Percentiles rank a stretch among this genome's conserved stretches.
Conservation (phyloP, 53 echinoderm and acorn worm genomes). For the Mesocentrotus franciscanus region DNA sequence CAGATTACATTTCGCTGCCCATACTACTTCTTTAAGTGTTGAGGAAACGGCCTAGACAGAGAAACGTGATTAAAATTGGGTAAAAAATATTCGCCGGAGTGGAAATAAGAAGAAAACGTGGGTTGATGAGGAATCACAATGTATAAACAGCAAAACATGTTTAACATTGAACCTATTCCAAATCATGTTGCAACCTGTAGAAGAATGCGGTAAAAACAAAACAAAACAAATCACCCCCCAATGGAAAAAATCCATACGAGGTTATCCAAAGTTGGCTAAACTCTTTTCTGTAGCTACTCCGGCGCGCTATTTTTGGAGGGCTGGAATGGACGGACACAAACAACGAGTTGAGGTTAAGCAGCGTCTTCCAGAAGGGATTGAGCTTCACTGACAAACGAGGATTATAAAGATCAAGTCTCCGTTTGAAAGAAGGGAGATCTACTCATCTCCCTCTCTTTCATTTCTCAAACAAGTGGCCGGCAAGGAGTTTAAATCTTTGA, state of each 20-base stretch:
- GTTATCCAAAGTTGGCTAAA: constrained; percentile 23
- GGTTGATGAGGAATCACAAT: neutral
- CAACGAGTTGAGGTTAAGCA: constrained; percentile 1
- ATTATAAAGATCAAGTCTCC: neutral
- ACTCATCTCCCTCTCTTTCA: neutral
- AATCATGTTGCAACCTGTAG: neutral
- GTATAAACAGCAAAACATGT: neutral
- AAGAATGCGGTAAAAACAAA: too few species aligned
- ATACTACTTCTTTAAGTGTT: too few species aligned
- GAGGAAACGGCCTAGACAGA: too few species aligned
- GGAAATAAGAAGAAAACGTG: neutral
- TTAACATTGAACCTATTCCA: neutral
- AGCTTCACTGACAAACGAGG: constrained; percentile 15
- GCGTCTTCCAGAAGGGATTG: constrained; percentile 19
- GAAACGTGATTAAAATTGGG: too few species aligned
- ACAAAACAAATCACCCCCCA: too few species aligned
- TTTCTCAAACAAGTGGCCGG: neutral
- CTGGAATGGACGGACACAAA: neutral
- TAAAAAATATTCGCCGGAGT: neutral
- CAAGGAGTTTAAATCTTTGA: neutral
- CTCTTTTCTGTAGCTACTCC: neutral
- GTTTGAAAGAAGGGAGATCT: neutral
- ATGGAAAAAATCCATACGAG: too few species aligned
- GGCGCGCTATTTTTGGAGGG: neutral
- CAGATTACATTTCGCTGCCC: too few species aligned